Evolutionary conservation across 2,113 vertebrate genomes (phyloP).

Genomic region (Salvator merianae): DNA sequence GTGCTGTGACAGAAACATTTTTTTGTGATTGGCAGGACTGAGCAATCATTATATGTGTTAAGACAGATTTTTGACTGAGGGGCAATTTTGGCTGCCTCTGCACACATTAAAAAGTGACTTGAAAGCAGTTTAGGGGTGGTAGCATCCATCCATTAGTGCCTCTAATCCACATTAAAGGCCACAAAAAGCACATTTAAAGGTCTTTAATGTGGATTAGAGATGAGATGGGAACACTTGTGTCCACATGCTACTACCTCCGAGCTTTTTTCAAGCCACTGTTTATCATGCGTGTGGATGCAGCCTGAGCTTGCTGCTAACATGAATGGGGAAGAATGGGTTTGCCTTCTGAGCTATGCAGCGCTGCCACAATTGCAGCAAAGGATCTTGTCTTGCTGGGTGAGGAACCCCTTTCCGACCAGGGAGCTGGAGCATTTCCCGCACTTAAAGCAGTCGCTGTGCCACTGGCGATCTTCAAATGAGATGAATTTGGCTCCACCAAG

Average conservation of each 20-base stretch:
- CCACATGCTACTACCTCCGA: too few species aligned
- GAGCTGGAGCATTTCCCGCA: constrained; percentile 62
- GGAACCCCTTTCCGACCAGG: constrained; percentile 78
- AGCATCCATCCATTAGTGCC: too few species aligned
- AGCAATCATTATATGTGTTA: not conserved
- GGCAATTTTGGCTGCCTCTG: not conserved
- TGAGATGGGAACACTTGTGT: too few species aligned
- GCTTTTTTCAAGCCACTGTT: too few species aligned
- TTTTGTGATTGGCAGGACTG: constrained; percentile 19
- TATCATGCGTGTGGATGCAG: too few species aligned
- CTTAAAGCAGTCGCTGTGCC: constrained; percentile 78
- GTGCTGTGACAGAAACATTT: not conserved
- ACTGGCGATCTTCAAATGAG: constrained; percentile 79
- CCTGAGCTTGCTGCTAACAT: constrained; percentile 25
- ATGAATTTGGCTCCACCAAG: constrained; percentile 74
- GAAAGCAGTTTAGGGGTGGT: too few species aligned
- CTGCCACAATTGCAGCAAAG: constrained; percentile 87
- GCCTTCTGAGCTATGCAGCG: constrained; percentile 69
- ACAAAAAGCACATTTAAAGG: too few species aligned
- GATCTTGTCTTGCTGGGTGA: constrained; percentile 82
- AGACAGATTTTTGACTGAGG: constrained; percentile 21
- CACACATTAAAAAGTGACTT: too few species aligned
- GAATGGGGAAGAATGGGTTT: not conserved
- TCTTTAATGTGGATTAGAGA: too few species aligned
- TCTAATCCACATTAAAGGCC: too few species aligned